Conservation (phyloP, 2,113 vertebrate genomes). For the Serranochromis macrocephalus region DNA sequence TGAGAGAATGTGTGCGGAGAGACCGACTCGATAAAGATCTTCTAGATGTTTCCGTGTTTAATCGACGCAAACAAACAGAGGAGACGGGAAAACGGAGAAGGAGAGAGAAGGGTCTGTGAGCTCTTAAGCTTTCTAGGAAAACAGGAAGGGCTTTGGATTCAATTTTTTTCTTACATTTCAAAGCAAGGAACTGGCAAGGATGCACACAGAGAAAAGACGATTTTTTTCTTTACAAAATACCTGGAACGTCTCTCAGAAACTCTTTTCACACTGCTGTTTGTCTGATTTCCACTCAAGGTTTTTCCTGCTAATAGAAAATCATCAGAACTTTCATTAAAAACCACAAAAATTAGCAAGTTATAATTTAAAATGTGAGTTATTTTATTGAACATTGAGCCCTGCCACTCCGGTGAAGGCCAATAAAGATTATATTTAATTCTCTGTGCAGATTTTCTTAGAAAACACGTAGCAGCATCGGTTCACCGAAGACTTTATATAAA, state of each 20-base stretch:
- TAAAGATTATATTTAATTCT: neutral
- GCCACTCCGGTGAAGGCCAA: neutral
- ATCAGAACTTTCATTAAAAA: neutral
- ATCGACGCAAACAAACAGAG: neutral
- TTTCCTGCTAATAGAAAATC: neutral
- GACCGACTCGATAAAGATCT: neutral
- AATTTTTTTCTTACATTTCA: neutral
- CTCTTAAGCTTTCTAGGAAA: slow-evolving; percentile 15
- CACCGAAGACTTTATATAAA: neutral
- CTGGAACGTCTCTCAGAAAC: neutral
- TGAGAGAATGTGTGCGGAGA: neutral
- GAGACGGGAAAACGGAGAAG: neutral
- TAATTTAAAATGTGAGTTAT: neutral
- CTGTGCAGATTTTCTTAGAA: neutral
- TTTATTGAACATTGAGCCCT: neutral
- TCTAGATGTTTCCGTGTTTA: neutral
- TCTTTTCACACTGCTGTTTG: neutral
- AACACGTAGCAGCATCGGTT: neutral
- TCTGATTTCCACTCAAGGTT: neutral
- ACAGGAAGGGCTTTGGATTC: neutral
- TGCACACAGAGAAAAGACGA: neutral
- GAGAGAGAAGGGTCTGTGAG: neutral
- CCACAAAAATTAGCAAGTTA: neutral
- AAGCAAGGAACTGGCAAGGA: neutral
- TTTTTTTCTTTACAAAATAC: neutral